Base-by-base conservation (phyloP, 2,888 invertebrate species). In the Psococerastis gibbosa region DNA sequence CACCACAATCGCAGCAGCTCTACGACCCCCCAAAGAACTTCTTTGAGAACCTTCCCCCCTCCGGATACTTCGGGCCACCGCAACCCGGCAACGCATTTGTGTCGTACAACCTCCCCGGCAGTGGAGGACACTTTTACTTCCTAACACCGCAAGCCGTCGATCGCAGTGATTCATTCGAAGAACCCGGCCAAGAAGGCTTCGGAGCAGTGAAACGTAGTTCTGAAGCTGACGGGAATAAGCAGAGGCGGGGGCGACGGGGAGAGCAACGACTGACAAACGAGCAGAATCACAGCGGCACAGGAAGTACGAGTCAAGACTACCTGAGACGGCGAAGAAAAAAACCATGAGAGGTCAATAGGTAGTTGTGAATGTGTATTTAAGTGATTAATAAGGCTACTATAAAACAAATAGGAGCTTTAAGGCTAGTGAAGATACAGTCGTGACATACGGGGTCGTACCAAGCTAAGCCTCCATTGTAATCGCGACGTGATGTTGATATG, bases 81-180 rank as follows among this genome's bases (percentile, higher is more conserved):
- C 38, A 38, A 13, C 16, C 3, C 3, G 20, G 18, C 4, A 38
- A 47, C n/a, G 71, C 76, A 16, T 74, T 73, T 53, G 75, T 80
- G 50, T 76, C 79, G 8, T 81, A 80, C 59, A 64, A 73, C 52
- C 62, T 80, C 46, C 80, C 81, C 1, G 80, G 79, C 1, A 78
- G 78, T 52, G 77, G 78, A 8, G 79, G 79, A 0, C 81, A 80
- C 60, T 78, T 80, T 54, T 81, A 79, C 57, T 81, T 81, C 64
- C 62, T 80, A 46, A 79, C 80, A 45, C 80, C 81, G 2, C 78
- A 78, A 53, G 67, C 72, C 17, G 66, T 64, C 27, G 51, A 55
- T 41, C 53, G 63, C 56, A 55, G 57, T 22, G 56, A 57, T 20
- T 55, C 6, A 16, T n/a, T 18, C 9, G 8, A 17, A 15, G 45